A percentile compares a stretch with the other conserved stretches of the same genome.
These are phyloP conservation scores for Drosophila nebulosa DNA, from an alignment of 1,140 invertebrate genomes.

Conservation along the genomic window DNA sequence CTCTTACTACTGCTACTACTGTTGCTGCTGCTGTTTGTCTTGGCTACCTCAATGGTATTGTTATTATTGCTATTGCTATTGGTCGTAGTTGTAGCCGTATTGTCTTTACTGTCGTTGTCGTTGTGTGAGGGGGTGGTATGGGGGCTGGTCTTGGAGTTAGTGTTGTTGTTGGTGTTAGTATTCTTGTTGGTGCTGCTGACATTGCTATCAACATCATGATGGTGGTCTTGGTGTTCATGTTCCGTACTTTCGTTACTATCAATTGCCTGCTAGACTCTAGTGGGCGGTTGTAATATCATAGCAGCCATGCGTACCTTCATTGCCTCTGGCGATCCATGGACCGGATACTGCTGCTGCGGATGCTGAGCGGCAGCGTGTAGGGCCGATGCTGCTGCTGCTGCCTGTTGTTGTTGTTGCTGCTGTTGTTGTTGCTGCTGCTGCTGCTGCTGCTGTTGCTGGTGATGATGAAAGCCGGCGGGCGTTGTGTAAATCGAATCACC, in stretches of 20 bases:
- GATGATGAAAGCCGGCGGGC: constrained; percentile 80
- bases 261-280: constrained; percentile 87
- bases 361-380: constrained; percentile 62
- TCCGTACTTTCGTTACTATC: constrained; percentile 70
- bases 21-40: constrained; percentile 14
- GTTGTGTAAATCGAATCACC: constrained; percentile 81
- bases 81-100: constrained; percentile 54
- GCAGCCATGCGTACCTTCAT: constrained; percentile 90
- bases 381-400: constrained; percentile 57
- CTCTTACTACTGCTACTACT: constrained; percentile 21
- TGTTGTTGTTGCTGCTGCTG: constrained; percentile 70
- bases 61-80: constrained; percentile 61
- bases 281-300: constrained; percentile 89
- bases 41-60: constrained; percentile 34
- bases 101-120: constrained; percentile 44
- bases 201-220: constrained; percentile 10
- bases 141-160: constrained; percentile 1
- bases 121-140: constrained; percentile 31
- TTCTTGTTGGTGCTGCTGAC: constrained; percentile 26
- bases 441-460: constrained; percentile 74
- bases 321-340: constrained; percentile 84
- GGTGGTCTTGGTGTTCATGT: constrained; percentile 58
- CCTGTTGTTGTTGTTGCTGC: constrained; percentile 55
- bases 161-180: constrained; percentile 25
- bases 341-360: constrained; percentile 70